Evolutionary conservation across 2,797 vertebrate genomes (phyloP), one percentile per base, ranked within the genome.

Genomic region (Sebastes vulpes): DNA sequence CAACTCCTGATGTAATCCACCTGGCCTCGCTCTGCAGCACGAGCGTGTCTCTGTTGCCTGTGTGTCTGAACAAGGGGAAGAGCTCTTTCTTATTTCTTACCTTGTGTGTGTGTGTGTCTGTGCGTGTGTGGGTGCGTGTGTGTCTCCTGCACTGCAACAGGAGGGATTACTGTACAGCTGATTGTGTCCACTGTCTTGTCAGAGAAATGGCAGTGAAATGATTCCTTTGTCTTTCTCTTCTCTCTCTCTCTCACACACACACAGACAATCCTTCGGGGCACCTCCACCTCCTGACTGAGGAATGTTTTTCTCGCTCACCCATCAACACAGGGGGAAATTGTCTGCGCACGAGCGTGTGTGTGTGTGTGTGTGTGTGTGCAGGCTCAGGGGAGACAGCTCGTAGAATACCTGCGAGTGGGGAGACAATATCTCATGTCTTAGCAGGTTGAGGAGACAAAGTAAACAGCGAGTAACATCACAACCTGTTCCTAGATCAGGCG

Each of bases 221-320:
- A 57, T 54, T 84, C 11, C 64, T 85, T 83, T 77, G 56, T 87
- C 76, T 85, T 71, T 65, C 67, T 75, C 63, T 73, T 76, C 57
- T 67, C 29, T 56, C 76, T 48, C 69, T 23, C 28, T 16, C 11
- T 3, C 32, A 14, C 59, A 23, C 32, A 85, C 63, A 82, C 69
- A 90, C 83, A 85, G 66, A 81, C 29, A 81, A 10, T 86, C 90
- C 92, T 94, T 89, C 72, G 86, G 90, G 92, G 92, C 81, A 91
- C 80, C 68, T 84, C 88, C 75, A 86, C 81, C 85, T 90, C 66
- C 80, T 86, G 86, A 90, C 77, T 90, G 87, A 89, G 90, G 94
- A 96, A 96, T 94, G 94, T 95, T 95, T 92, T 89, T 90, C 87
- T 90, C 83, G 66, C 83, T 93, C 84, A 91, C 85, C 84, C 90